Percentiles rank a stretch among this genome's conserved stretches.
phyloP scores from a whole-genome alignment of 2,113 vertebrate species.

The Engraulis encrasicolus region DNA sequence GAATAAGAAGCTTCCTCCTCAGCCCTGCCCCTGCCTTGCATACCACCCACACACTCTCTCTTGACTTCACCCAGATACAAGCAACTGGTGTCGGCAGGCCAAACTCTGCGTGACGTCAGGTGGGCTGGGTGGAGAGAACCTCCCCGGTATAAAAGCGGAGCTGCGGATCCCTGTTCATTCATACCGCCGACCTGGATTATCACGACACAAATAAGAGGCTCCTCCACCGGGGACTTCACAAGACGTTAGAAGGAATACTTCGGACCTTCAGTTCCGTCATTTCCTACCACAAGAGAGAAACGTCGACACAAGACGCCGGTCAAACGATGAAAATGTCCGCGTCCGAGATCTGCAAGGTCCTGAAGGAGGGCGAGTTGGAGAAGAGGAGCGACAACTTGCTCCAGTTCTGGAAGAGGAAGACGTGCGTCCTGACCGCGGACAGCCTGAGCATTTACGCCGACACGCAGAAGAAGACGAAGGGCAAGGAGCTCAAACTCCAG shows the following conservation, averaged over 20 bases:
- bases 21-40: constrained; percentile 38
- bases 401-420: constrained; percentile 95
- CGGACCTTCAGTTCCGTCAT: background rate
- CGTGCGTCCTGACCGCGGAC: constrained; percentile 90
- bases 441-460: constrained; percentile 88
- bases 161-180: constrained; percentile 58
- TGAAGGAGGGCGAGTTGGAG: constrained; percentile 94
- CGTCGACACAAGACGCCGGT: background rate
- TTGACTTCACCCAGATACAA: constrained; percentile 55
- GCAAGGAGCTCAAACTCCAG: constrained; percentile 91
- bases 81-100: constrained; percentile 63
- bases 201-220: constrained; percentile 32
- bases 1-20: constrained; percentile 58
- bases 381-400: constrained; percentile 94
- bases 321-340: constrained; percentile 81
- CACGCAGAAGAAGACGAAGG: constrained; percentile 79
- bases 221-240: constrained; percentile 49
- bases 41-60: constrained; percentile 67
- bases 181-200: constrained; percentile 63
- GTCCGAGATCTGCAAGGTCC: constrained; percentile 72
- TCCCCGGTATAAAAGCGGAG: constrained; percentile 42
- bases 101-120: constrained; percentile 66
- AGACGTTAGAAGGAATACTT: constrained; percentile 18
- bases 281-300: background rate
- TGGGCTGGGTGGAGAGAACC: constrained; percentile 60